phyloP scores from a whole-genome alignment of 2,113 vertebrate genomes.

The Sebastes fasciatus region DNA sequence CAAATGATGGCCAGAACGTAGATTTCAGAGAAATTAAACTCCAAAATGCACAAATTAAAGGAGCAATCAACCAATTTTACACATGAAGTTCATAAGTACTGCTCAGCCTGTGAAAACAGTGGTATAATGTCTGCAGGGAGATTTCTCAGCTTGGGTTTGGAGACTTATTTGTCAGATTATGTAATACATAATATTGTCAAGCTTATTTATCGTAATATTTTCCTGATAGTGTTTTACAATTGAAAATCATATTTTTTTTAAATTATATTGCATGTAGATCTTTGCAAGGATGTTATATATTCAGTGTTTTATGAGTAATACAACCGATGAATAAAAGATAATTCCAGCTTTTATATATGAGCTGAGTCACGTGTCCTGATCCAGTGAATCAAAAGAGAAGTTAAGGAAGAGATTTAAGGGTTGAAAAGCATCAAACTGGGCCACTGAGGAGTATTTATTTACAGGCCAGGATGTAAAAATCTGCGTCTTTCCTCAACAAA shows the following conservation, averaged over 20 bases:
- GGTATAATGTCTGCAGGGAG: not conserved
- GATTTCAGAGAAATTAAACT: not conserved
- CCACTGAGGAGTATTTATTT: slow-evolving; percentile 28
- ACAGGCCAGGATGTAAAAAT: slow-evolving; percentile 16
- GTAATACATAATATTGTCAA: not conserved
- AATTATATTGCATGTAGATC: not conserved
- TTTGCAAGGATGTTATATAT: not conserved
- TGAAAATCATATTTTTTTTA: not conserved
- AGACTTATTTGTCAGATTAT: not conserved
- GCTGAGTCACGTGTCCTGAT: not conserved
- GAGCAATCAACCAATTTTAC: not conserved
- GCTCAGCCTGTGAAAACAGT: not conserved
- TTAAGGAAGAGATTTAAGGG: not conserved
- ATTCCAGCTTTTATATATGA: not conserved
- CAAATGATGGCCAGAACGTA: not conserved
- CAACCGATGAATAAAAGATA: not conserved
- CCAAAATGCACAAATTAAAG: not conserved
- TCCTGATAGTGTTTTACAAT: not conserved
- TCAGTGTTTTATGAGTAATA: not conserved
- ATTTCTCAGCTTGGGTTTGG: not conserved
- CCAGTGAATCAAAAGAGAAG: slow-evolving; percentile 1
- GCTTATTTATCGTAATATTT: not conserved
- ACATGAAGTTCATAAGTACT: not conserved
- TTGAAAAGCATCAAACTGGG: slow-evolving; percentile 25
- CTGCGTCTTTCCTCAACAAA: slow-evolving; percentile 28